Evolutionary conservation across 2,888 invertebrate genomes (phyloP).

Genomic region (Pterostichus madidus): DNA sequence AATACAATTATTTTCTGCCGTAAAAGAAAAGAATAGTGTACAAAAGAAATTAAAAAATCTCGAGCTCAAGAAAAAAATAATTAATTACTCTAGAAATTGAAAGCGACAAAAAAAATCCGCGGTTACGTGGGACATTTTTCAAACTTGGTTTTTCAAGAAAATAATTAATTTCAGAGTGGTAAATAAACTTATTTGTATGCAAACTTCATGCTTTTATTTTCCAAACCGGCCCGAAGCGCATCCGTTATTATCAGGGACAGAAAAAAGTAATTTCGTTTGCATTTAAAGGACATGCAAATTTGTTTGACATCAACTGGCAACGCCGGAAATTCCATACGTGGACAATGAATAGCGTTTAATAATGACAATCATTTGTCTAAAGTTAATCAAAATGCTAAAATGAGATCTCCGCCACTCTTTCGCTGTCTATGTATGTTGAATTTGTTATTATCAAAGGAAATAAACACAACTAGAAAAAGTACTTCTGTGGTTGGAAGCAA

Average conservation of each 20-base stretch:
- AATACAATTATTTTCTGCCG: not conserved
- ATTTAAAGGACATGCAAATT: slow-evolving; percentile 64
- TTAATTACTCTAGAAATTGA: slow-evolving; percentile 24
- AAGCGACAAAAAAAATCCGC: slow-evolving; percentile 15
- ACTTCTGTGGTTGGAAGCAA: not conserved
- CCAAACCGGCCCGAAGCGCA: slow-evolving; percentile 17
- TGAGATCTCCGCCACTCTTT: not conserved
- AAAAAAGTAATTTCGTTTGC: slow-evolving; percentile 61
- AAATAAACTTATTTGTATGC: slow-evolving; percentile 63
- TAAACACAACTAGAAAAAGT: not conserved
- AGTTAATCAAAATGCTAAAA: slow-evolving; percentile 28
- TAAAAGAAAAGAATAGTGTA: no score
- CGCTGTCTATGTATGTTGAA: no score
- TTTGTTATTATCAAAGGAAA: slow-evolving; percentile 7
- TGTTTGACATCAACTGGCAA: slow-evolving; percentile 46
- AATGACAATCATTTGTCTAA: slow-evolving; percentile 31
- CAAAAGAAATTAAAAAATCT: slow-evolving; percentile 9
- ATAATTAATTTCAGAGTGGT: slow-evolving; percentile 53
- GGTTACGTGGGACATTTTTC: slow-evolving; percentile 21
- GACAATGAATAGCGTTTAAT: slow-evolving; percentile 43
- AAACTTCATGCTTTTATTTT: slow-evolving; percentile 48
- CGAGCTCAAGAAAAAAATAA: slow-evolving; percentile 26
- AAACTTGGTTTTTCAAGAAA: slow-evolving; percentile 22
- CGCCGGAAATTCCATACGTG: slow-evolving; percentile 21
- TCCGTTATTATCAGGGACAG: slow-evolving; percentile 45